phyloP scores from a whole-genome alignment of 2,888 invertebrate genomes.

The Calameuta filiformis region DNA sequence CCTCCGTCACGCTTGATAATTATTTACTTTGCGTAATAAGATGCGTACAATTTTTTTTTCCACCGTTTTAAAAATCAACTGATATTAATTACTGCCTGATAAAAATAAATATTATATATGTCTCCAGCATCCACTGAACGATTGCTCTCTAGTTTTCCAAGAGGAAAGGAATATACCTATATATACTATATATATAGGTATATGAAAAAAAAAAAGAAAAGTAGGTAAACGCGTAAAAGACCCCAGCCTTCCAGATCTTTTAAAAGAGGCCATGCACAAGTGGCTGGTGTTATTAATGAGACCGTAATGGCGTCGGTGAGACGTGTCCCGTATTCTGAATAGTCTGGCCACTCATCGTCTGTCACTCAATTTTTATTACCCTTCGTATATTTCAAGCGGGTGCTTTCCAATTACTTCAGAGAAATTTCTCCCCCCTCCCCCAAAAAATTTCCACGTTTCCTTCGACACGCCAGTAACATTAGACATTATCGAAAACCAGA shows the following conservation, averaged over 20 bases:
- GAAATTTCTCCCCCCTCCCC: neutral
- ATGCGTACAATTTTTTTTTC: neutral
- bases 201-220: neutral
- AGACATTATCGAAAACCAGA: neutral
- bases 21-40: neutral
- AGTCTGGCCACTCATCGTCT: conserved; percentile 42
- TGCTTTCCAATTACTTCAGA: conserved; percentile 1
- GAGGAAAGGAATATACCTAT: neutral
- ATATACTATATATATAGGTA: too few relatives aligned
- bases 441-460: neutral
- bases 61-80: neutral
- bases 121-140: neutral
- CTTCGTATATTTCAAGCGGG: neutral
- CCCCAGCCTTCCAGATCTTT: neutral
- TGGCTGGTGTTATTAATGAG: conserved; percentile 53
- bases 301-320: conserved; percentile 44
- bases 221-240: neutral
- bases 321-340: conserved; percentile 50
- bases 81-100: too few relatives aligned
- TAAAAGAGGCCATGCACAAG: conserved; percentile 10
- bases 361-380: conserved; percentile 44
- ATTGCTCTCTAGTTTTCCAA: neutral
- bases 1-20: neutral
- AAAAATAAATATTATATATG: neutral
- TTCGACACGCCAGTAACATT: neutral